Percentiles rank a stretch among this genome's conserved stretches.
Conservation (phyloP, 2,113 vertebrate genomes). For the Sorex araneus region DNA sequence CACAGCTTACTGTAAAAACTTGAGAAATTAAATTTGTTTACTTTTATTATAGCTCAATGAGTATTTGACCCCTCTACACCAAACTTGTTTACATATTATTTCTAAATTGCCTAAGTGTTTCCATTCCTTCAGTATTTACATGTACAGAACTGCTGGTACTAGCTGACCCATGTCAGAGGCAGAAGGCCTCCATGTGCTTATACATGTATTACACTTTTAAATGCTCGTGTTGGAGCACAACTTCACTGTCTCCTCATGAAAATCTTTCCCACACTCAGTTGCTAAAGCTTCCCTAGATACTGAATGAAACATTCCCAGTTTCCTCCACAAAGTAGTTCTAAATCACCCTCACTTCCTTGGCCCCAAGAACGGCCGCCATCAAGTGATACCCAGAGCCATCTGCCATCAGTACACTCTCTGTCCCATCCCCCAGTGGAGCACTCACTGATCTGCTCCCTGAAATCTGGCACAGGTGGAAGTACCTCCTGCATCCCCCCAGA, state of each 20-base stretch:
- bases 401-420: conserved; percentile 46
- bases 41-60: conserved; percentile 19
- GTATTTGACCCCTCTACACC: background rate
- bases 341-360: background rate
- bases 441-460: background rate
- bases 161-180: background rate
- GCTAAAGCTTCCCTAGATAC: conserved; percentile 7
- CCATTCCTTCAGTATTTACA: background rate
- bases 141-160: background rate
- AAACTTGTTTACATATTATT: background rate
- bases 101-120: background rate
- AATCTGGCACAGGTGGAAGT: conserved; percentile 26
- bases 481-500: background rate
- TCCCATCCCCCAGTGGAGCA: background rate
- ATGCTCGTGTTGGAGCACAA: background rate
- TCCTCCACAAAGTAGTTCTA: conserved; percentile 23
- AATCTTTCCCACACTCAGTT: background rate
- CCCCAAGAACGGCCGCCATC: background rate
- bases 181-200: conserved; percentile 1
- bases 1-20: conserved; percentile 39
- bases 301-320: conserved; percentile 40
- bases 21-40: conserved; percentile 36
- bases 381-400: conserved; percentile 7
- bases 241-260: conserved; percentile 14
- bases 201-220: conserved; percentile 20